Percentiles rank a stretch among this genome's conserved stretches.
phyloP scores from a whole-genome alignment of 1,140 invertebrate genomes.

The honey bee (Apis mellifera) region Amel_HAv3.1 CM009941.2:2777001-2777500 shows the following conservation, averaged over 20 bases:
- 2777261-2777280: constrained; percentile 47
- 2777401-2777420: not conserved
- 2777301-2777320: constrained; percentile 32
- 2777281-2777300: constrained; percentile 47
- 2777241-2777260: not conserved
- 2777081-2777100: no score
- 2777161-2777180: no score
- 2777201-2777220: not conserved
- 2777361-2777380: not conserved
- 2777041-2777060: no score
- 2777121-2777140: no score
- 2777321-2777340: constrained; percentile 40
- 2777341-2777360: constrained; percentile 22
- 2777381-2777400: not conserved
- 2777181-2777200: no score
- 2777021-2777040: no score
- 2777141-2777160: not conserved
- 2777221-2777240: not conserved
- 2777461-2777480: not conserved
- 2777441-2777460: not conserved
- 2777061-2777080: no score
- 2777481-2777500: constrained; percentile 16
- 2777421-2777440: constrained; percentile 2
- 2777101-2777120: no score
- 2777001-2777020: no score